These are phyloP conservation scores for Drosophila truncata DNA, from an alignment of 1,140 invertebrate species.

Conservation along the genomic window DNA sequence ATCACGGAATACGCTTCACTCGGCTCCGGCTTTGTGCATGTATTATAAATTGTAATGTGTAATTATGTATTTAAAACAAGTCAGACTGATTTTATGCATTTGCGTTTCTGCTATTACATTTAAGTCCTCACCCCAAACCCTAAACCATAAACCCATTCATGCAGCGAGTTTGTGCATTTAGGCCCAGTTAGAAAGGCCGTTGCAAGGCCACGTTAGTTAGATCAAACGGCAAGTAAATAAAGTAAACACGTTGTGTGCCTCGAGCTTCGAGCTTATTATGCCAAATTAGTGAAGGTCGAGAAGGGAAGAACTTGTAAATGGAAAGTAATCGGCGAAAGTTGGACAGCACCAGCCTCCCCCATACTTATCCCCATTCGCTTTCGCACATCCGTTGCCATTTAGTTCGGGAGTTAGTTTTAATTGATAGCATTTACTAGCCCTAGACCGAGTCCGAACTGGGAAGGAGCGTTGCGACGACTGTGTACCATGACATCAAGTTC, in stretches of 20 bases:
- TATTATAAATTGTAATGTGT: constrained; percentile 46
- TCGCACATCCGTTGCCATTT: constrained; percentile 59
- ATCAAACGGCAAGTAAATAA: constrained; percentile 35
- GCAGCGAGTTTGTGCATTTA: constrained; percentile 33
- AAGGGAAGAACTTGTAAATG: constrained; percentile 31
- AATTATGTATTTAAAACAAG: constrained; percentile 66
- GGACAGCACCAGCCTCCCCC: constrained; percentile 8
- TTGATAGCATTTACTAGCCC: constrained; percentile 42
- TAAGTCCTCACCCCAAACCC: constrained; percentile 29
- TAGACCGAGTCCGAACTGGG: constrained; percentile 24
- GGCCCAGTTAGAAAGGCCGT: constrained; percentile 17
- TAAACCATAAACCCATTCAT: constrained; percentile 5
- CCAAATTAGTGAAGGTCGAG: constrained; percentile 57
- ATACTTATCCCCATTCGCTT: constrained; percentile 1
- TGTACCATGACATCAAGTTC: constrained; percentile 41
- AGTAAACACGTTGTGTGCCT: constrained; percentile 59
- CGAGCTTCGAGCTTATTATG: constrained; percentile 68
- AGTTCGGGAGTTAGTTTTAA: constrained; percentile 48
- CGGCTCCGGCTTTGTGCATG: constrained; percentile 30
- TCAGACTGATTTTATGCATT: constrained; percentile 82
- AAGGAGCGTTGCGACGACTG: constrained; percentile 35
- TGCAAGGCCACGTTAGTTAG: constrained; percentile 31
- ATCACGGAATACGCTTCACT: constrained; percentile 29
- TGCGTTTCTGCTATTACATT: constrained; percentile 43
- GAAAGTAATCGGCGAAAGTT: constrained; percentile 48